Evolutionary conservation across 2,113 vertebrate genomes (phyloP).

Genomic region (Xiphias gladius): DNA sequence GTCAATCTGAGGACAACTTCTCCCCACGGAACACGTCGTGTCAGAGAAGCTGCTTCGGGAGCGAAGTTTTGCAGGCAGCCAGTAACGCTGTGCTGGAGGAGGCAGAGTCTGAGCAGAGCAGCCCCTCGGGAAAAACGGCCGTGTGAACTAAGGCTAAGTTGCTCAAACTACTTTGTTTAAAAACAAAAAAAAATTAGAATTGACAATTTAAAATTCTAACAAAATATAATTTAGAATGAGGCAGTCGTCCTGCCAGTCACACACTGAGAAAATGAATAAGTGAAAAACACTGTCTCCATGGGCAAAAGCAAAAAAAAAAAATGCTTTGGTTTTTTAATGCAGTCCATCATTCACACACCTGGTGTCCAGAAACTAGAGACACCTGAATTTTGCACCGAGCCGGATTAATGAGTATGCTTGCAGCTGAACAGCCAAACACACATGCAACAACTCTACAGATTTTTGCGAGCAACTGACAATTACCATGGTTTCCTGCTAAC

Average conservation of each 20-base stretch:
- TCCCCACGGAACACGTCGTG: neutral
- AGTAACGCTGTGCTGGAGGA: too few species aligned
- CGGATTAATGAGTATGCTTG: neutral
- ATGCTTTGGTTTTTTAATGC: neutral
- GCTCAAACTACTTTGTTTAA: neutral
- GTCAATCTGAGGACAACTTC: neutral
- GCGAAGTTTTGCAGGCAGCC: too few species aligned
- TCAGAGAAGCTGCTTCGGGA: neutral
- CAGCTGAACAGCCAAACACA: neutral
- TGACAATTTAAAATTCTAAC: neutral
- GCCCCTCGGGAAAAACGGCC: neutral
- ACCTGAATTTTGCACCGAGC: neutral
- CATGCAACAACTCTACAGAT: neutral
- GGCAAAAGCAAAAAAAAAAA: neutral
- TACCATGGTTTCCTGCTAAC: too few species aligned
- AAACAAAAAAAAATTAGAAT: neutral
- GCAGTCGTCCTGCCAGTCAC: neutral
- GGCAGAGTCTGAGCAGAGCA: neutral
- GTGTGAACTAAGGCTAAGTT: neutral
- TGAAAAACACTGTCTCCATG: neutral
- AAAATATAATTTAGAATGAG: neutral
- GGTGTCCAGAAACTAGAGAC: neutral
- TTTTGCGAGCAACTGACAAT: neutral
- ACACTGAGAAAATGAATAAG: conserved; percentile 11
- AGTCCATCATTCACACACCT: conserved; percentile 8